These are phyloP conservation scores for Brachyalestes nurse DNA, from an alignment of 2,797 vertebrate species.

Conservation along the genomic window DNA sequence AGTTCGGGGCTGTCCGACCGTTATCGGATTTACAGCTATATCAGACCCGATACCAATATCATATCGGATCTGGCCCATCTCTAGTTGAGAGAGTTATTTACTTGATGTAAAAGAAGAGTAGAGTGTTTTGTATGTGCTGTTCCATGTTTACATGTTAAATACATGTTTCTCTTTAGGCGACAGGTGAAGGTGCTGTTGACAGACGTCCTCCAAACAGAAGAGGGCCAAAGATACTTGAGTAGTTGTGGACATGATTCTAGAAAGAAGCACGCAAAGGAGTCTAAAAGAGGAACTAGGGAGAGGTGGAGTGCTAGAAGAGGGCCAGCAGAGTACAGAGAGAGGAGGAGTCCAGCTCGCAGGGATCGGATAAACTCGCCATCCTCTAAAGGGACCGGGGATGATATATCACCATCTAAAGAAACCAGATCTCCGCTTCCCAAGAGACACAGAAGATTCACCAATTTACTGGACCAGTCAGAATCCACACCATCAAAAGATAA, in stretches of 20 bases:
- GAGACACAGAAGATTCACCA: background rate
- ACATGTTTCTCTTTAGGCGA: constrained; percentile 60
- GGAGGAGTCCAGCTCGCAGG: constrained; percentile 14
- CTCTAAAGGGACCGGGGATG: background rate
- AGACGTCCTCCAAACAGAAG: constrained; percentile 73
- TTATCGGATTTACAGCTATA: too few relatives aligned
- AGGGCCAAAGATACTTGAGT: constrained; percentile 65
- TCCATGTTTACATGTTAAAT: background rate
- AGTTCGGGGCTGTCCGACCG: too few relatives aligned
- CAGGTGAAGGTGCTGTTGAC: constrained; percentile 67
- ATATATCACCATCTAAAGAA: constrained; percentile 11
- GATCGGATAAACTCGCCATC: background rate
- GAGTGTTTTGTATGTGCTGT: background rate
- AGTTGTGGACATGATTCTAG: constrained; percentile 32
- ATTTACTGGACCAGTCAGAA: background rate
- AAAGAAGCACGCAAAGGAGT: background rate
- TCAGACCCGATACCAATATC: too few relatives aligned
- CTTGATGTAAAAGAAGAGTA: too few relatives aligned
- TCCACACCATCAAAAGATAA: background rate
- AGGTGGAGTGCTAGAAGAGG: background rate
- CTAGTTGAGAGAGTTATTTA: too few relatives aligned
- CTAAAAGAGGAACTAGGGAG: constrained; percentile 18
- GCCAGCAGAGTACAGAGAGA: background rate
- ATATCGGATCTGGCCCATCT: too few relatives aligned
- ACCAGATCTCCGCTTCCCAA: background rate